Conservation (phyloP, 2,888 invertebrate species). For the Troides oblongomaculatus region DNA sequence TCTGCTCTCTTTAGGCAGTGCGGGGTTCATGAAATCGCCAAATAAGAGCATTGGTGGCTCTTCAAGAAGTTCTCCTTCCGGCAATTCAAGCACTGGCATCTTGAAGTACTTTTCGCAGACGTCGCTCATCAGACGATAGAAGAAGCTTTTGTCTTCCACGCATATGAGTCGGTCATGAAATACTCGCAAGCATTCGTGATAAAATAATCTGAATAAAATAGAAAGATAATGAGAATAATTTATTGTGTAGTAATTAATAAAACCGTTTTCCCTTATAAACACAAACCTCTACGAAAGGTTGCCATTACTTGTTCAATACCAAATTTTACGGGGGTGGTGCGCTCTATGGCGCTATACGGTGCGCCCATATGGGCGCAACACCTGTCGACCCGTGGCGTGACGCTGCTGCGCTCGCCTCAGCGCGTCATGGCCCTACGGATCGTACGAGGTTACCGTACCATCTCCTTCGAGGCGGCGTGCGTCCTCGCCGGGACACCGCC, state of each 20-base stretch:
- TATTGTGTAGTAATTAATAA: not conserved
- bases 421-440: too few relatives aligned
- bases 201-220: constrained; percentile 84
- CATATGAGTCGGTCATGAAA: constrained; percentile 95
- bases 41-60: constrained; percentile 86
- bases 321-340: too few relatives aligned
- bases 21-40: constrained; percentile 91
- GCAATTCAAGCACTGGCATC: constrained; percentile 79
- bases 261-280: too few relatives aligned
- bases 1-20: constrained; percentile 85
- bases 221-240: not conserved
- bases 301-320: too few relatives aligned
- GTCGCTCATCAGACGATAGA: constrained; percentile 85
- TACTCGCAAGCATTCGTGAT: constrained; percentile 94
- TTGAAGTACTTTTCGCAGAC: constrained; percentile 84
- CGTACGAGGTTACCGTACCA: too few relatives aligned
- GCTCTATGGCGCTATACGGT: too few relatives aligned
- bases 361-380: too few relatives aligned
- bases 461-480: too few relatives aligned
- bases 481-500: too few relatives aligned
- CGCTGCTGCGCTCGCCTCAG: too few relatives aligned
- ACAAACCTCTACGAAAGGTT: too few relatives aligned
- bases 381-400: too few relatives aligned
- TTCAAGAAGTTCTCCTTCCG: constrained; percentile 80
- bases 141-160: constrained; percentile 88